These are phyloP conservation scores for Leptoteleia sp. DNA, from an alignment of 1,140 invertebrate species.

Conservation along the genomic window DNA sequence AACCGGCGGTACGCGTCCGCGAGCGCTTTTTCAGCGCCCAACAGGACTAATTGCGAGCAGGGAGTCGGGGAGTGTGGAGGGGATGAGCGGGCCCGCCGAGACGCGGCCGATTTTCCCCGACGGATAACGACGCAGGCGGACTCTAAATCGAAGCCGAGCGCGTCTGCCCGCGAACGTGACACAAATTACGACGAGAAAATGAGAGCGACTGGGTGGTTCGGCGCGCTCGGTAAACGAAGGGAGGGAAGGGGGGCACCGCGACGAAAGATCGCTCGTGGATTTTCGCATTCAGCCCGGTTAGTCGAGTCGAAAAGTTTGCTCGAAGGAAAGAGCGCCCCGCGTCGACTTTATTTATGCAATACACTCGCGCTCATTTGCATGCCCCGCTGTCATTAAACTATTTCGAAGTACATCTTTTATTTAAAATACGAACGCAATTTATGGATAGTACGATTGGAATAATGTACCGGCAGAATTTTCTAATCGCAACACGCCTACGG, in stretches of 20 bases:
- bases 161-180: slow-evolving; percentile 56
- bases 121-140: slow-evolving; percentile 41
- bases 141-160: slow-evolving; percentile 53
- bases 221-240: slow-evolving; percentile 41
- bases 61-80: too few species aligned
- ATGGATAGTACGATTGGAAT: too few species aligned
- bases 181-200: slow-evolving; percentile 57
- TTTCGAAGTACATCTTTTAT: too few species aligned
- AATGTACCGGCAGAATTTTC: too few species aligned
- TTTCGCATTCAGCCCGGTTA: slow-evolving; percentile 3
- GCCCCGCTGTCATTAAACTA: too few species aligned
- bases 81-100: too few species aligned
- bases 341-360: too few species aligned
- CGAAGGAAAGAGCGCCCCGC: too few species aligned
- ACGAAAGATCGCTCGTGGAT: neutral
- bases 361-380: too few species aligned
- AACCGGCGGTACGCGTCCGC: slow-evolving; percentile 32
- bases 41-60: slow-evolving; percentile 46
- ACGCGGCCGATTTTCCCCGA: too few species aligned
- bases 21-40: slow-evolving; percentile 45
- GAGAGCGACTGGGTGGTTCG: slow-evolving; percentile 8
- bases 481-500: too few species aligned
- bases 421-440: too few species aligned
- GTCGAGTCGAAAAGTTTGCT: neutral
- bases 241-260: slow-evolving; percentile 17